Evolutionary conservation across 2,797 vertebrate genomes (phyloP).

Genomic region (Pelobates cultripes): DNA sequence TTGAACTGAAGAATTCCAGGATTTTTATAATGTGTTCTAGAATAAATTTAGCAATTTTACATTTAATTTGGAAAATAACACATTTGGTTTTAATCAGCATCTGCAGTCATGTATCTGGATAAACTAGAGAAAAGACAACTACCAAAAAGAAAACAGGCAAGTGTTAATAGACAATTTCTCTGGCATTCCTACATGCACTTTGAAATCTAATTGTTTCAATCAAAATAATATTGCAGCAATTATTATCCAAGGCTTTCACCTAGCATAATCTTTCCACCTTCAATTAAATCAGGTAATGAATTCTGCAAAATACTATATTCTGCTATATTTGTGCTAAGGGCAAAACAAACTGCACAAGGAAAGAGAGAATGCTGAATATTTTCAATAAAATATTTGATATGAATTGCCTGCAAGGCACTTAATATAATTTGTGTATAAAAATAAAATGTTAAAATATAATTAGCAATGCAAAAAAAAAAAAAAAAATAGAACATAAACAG

Average conservation of each 20-base stretch:
- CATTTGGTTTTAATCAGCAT: background rate
- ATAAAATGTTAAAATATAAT: background rate
- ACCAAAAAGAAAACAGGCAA: background rate
- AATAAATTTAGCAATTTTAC: no score
- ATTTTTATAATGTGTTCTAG: no score
- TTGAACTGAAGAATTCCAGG: no score
- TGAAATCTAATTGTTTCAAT: slow-evolving; percentile 20
- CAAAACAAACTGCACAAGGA: slow-evolving; percentile 22
- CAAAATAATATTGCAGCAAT: slow-evolving; percentile 13
- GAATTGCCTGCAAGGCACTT: slow-evolving; percentile 16
- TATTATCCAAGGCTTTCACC: slow-evolving; percentile 17
- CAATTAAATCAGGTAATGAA: slow-evolving; percentile 42
- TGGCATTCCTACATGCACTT: slow-evolving; percentile 13
- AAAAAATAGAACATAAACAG: no score
- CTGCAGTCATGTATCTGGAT: background rate
- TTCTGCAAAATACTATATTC: slow-evolving; percentile 24
- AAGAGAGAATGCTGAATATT: slow-evolving; percentile 26
- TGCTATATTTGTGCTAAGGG: slow-evolving; percentile 40
- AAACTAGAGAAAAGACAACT: background rate
- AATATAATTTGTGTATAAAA: slow-evolving; percentile 19
- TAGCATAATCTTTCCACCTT: slow-evolving; percentile 19
- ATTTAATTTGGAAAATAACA: background rate
- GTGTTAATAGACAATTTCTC: slow-evolving; percentile 7
- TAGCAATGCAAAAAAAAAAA: background rate
- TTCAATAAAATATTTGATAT: slow-evolving; percentile 26